Base-by-base conservation (phyloP, 92 coral and sea anemone species). In the Phenganax marumi region DNA sequence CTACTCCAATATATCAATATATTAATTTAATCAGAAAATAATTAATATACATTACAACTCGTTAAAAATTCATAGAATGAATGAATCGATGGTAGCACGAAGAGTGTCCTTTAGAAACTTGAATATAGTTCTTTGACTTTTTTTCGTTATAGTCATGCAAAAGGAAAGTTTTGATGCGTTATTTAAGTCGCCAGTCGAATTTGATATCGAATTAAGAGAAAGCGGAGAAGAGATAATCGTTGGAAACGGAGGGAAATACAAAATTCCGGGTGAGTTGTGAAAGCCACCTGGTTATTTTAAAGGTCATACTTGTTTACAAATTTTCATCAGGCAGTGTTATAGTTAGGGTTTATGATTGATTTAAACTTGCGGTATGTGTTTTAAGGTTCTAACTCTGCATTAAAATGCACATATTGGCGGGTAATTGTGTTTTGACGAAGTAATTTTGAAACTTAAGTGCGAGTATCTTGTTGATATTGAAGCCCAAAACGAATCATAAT, bases 121-220 rank as follows among this genome's bases (percentile, higher is more conserved):
- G 56, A 7, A 0, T 46, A 10, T 70, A 4, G 22, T 4, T 46
- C 9, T 19, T 4, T 52, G n/a, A n/a, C 17, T 25, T 66, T 19
- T 25, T 66, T 66, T 66, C 11, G 13, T 25, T 58, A 8, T 66
- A 24, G 72, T 48, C 26, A 66, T 24, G 72, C 72, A 24, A 49
- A 26, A 43, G 0, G 73, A 62, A 61, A n/a, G 71, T 26, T 18
- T 63, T 63, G 73, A 78, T 47, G 73, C 60, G 1, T 25, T 66
- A 50, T 78, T 78, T 47, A 46, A 22, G 8, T n/a, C 72, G 19
- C 83, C 56, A 12, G 52, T 21, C 73, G 83, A 78, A 46, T 26
- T 78, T 62, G 83, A 78, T 50, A 60, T 78, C 33, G 73, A 61
- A 63, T 43, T 78, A 14, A 43, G 49, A 24, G 57, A 78, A 61